These are phyloP conservation scores for Brachyopa scutellaris DNA, from an alignment of 2,888 invertebrate species.

Conservation along the genomic window DNA sequence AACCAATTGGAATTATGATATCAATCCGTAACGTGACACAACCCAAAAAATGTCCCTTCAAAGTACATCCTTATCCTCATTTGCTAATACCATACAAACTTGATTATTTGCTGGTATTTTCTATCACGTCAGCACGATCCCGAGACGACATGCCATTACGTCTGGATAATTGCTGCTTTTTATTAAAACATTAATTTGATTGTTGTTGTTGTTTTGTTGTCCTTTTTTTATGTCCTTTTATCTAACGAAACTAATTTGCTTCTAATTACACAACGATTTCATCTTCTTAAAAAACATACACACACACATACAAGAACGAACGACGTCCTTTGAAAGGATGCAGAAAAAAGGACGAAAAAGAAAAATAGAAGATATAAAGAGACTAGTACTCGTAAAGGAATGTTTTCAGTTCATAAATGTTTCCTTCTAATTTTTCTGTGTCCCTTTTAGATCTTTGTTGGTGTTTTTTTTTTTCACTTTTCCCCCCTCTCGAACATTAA, in stretches of 20 bases:
- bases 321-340: neutral
- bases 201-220: too few species aligned
- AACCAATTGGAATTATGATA: too few species aligned
- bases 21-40: too few species aligned
- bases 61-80: neutral
- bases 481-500: too few species aligned
- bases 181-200: neutral
- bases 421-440: slow-evolving; percentile 38
- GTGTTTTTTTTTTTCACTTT: slow-evolving; percentile 12
- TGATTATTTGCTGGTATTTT: neutral
- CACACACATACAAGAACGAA: too few species aligned
- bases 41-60: neutral
- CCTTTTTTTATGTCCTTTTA: neutral
- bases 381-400: too few species aligned
- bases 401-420: slow-evolving; percentile 62
- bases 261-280: slow-evolving; percentile 2
- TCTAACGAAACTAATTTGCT: slow-evolving; percentile 8
- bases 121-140: neutral
- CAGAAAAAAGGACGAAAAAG: too few species aligned
- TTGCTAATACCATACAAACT: neutral
- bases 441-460: slow-evolving; percentile 25
- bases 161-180: too few species aligned
- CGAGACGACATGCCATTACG: slow-evolving; percentile 1
- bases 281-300: neutral
- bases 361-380: too few species aligned